Base-by-base conservation (phyloP, 2,888 invertebrate species). In the Hoplodrina blanda region DNA sequence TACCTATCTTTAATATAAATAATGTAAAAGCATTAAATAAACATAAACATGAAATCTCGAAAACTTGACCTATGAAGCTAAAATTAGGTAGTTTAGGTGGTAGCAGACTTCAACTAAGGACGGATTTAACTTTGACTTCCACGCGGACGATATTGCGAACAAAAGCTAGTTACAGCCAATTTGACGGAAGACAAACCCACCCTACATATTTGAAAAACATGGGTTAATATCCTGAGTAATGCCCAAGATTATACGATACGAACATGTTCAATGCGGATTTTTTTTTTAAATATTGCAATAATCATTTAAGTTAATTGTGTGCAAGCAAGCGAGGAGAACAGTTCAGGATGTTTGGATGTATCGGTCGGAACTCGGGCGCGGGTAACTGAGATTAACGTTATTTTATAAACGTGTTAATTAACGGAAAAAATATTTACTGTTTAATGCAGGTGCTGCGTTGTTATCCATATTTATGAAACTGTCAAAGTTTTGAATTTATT, bases 301-400 rank as follows among this genome's bases (percentile, higher is more conserved):
- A 79, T 30, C 20, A 55, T 74, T 66, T 49, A 56, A 76, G 66
- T 80, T 63, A 62, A 67, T 76, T 75, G 53, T 67, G 76, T 68
- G 46, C 80, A 75, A 67, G 62, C 80, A 52, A 76, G 76, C 62
- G 80, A n/a, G 46, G 30, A 54, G 52, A 15, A 37, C 67, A 44
- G 75, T 59, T 73, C 80, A 70, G 72, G 81, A 82, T 81, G 69
- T 69, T 41, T 66, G 52, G 62, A 37, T 30, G 64, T 57, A 63
- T 67, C 57, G 50, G 50, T 60, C 57, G 74, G 66, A 71, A 71
- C 66, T 60, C 52, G n/a, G 61, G 57, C 70, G 73, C 69, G 59
- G 67, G 59, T 65, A 25, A 69, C 70, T 63, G 55, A 74, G 55
- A 68, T 62, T 73, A 64, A 70, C 62, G 63, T 44, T 74, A 53